phyloP scores from a whole-genome alignment of 2,888 invertebrate genomes.

The Clivina fossor region DNA sequence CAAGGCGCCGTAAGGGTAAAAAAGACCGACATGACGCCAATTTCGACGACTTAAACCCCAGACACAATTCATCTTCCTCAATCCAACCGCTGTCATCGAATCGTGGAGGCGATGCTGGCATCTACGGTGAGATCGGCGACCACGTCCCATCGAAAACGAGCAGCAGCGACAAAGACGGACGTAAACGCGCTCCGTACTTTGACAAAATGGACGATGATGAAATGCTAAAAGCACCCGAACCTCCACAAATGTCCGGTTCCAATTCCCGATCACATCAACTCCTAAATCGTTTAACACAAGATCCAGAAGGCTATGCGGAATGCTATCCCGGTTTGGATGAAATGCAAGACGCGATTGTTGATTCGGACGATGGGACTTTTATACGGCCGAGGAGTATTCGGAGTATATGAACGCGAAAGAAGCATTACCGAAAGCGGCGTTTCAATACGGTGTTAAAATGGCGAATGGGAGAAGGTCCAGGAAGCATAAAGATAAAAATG shows the following conservation, averaged over 20 bases:
- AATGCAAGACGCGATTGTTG: conserved; percentile 97
- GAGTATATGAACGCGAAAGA: conserved; percentile 99
- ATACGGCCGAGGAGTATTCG: conserved; percentile 97
- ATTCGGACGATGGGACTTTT: conserved; percentile 99
- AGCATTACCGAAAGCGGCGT: conserved; percentile 97
- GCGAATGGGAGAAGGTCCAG: conserved; percentile 95
- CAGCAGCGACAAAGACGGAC: conserved; percentile 40
- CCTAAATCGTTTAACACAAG: conserved; percentile 77
- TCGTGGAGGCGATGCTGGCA: conserved; percentile 69
- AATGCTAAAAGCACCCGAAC: conserved; percentile 44
- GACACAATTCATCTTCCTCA: conserved; percentile 27
- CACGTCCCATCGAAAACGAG: conserved; percentile 46
- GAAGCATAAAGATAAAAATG: conserved; percentile 91
- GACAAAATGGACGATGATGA: conserved; percentile 70
- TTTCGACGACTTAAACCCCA: conserved; percentile 39
- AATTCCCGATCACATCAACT: conserved; percentile 54
- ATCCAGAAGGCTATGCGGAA: conserved; percentile 95
- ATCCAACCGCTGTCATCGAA: conserved; percentile 39
- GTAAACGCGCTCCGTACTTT: conserved; percentile 63
- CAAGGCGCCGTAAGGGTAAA: conserved; percentile 72
- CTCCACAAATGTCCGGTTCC: conserved; percentile 18
- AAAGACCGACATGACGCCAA: conserved; percentile 48
- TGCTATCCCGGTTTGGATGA: conserved; percentile 95
- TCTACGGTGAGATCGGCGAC: conserved; percentile 82
- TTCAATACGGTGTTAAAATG: conserved; percentile 99